phyloP scores from a whole-genome alignment of 2,888 invertebrate genomes.

The Megalurothrips usitatus region DNA sequence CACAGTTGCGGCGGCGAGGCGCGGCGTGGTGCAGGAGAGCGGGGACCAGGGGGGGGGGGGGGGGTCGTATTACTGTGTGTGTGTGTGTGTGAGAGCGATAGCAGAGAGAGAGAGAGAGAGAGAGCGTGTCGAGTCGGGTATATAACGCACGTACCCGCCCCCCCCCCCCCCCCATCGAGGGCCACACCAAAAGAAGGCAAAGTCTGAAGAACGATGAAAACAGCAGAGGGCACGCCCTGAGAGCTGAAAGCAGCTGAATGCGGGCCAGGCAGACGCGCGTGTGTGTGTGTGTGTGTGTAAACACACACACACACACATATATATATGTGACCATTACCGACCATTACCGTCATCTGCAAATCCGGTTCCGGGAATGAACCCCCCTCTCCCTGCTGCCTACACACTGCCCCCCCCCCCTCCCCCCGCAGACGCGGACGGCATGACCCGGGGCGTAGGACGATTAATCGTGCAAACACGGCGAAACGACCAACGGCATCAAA shows the following conservation, averaged over 20 bases:
- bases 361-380: neutral
- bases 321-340: neutral
- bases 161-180: no score
- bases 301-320: neutral
- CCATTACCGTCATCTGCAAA: neutral
- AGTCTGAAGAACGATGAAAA: no score
- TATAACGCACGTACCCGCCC: neutral
- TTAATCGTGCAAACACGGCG: neutral
- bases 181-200: no score
- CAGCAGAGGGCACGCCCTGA: no score
- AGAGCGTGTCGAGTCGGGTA: neutral
- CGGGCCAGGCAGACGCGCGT: no score
- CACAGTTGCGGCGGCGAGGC: no score
- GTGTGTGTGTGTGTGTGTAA: no score
- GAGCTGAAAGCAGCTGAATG: no score
- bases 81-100: neutral
- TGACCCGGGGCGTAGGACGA: neutral
- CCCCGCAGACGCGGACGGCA: no score
- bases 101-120: slow-evolving; percentile 1
- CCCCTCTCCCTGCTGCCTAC: neutral
- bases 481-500: slow-evolving; percentile 5
- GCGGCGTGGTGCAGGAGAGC: no score
- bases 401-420: neutral
- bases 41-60: neutral
- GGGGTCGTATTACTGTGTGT: neutral